phyloP scores from a whole-genome alignment of 2,113 vertebrate genomes.

The Athene noctua region DNA sequence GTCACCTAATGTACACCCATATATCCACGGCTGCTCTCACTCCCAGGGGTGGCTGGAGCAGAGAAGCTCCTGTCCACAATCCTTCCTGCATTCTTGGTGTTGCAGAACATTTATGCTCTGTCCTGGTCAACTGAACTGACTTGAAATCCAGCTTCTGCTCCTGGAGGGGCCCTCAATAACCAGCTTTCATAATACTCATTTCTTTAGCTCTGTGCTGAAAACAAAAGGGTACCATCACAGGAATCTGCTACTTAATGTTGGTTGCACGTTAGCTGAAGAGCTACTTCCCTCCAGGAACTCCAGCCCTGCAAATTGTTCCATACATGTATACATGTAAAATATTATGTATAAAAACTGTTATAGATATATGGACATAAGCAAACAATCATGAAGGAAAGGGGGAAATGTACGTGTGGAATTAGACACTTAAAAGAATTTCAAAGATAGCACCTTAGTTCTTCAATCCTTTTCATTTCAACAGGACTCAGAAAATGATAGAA shows the following conservation, averaged over 20 bases:
- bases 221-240: neutral
- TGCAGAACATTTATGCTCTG: neutral
- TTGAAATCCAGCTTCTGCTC: neutral
- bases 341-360: neutral
- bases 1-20: too few relatives aligned
- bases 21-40: neutral
- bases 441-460: neutral
- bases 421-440: neutral
- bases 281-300: neutral
- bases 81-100: neutral
- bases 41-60: neutral
- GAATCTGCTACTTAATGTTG: neutral
- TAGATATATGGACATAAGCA: neutral
- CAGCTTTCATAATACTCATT: neutral
- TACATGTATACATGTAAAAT: neutral
- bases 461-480: neutral
- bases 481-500: neutral
- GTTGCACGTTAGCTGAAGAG: neutral
- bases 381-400: neutral
- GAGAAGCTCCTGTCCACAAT: neutral
- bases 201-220: neutral
- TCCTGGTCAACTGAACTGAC: neutral
- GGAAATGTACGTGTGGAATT: neutral
- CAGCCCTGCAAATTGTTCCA: neutral
- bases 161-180: neutral